Evolutionary conservation across 2,797 vertebrate species (phyloP).

Genomic region (Tapera naevia): DNA sequence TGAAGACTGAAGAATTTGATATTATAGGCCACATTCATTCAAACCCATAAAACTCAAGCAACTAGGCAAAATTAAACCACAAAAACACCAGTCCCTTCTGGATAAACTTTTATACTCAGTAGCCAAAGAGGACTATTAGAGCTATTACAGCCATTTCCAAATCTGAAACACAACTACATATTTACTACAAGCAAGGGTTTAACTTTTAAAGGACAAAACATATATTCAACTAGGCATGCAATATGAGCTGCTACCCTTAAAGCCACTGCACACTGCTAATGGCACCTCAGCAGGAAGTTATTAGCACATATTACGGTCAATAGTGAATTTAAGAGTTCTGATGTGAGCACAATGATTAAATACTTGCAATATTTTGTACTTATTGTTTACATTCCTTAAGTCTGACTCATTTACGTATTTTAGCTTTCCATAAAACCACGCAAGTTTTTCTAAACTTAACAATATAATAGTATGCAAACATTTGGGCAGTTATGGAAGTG

Average conservation of each 20-base stretch:
- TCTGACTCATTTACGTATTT: background rate
- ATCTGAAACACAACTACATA: background rate
- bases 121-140: background rate
- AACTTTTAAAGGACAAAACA: background rate
- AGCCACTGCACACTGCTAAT: background rate
- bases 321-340: background rate
- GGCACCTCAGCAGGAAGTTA: background rate
- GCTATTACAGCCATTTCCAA: background rate
- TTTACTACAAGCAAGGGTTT: background rate
- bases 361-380: background rate
- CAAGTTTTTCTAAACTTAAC: background rate
- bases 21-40: background rate
- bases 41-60: background rate
- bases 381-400: background rate
- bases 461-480: background rate
- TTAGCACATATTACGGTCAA: background rate
- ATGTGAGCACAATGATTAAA: background rate
- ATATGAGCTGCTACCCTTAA: background rate
- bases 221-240: background rate
- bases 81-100: background rate
- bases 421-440: background rate
- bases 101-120: background rate
- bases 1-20: background rate
- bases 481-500: background rate
- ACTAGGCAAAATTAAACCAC: slow-evolving; percentile 37